Percentiles rank a stretch among this genome's conserved stretches.
Conservation (phyloP, 2,888 invertebrate species). For the Caprella mutica region DNA sequence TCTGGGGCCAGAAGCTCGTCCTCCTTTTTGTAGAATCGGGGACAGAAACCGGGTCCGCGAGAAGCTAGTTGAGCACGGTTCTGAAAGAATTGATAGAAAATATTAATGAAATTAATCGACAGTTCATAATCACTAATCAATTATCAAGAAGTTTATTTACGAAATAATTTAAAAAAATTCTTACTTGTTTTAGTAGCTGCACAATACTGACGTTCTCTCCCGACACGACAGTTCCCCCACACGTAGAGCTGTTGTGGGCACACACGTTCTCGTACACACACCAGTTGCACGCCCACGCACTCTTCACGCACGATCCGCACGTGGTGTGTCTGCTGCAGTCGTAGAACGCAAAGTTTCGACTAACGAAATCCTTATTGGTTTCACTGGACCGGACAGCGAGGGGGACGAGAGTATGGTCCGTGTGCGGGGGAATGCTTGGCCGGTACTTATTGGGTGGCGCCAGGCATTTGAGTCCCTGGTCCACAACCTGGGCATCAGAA, state of each 20-base stretch:
- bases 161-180: not conserved
- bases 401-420: conserved; percentile 73
- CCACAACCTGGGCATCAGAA: conserved; percentile 74
- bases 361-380: conserved; percentile 89
- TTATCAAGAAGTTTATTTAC: not conserved
- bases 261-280: conserved; percentile 93
- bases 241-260: conserved; percentile 71
- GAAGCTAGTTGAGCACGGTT: conserved; percentile 49
- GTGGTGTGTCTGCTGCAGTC: conserved; percentile 70
- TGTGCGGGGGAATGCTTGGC: conserved; percentile 53
- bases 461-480: conserved; percentile 69
- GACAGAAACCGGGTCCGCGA: conserved; percentile 58
- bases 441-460: conserved; percentile 65
- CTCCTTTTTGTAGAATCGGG: conserved; percentile 58
- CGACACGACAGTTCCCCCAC: conserved; percentile 63
- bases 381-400: conserved; percentile 81
- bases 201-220: conserved; percentile 56
- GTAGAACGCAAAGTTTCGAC: conserved; percentile 79
- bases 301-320: conserved; percentile 70
- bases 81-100: conserved; percentile 39
- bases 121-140: not conserved
- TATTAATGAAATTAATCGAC: not conserved
- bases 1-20: conserved; percentile 38
- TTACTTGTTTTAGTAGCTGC: conserved; percentile 34
- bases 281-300: conserved; percentile 95